These are phyloP conservation scores for Taenaris catops DNA, from an alignment of 2,888 invertebrate species.

Conservation along the genomic window DNA sequence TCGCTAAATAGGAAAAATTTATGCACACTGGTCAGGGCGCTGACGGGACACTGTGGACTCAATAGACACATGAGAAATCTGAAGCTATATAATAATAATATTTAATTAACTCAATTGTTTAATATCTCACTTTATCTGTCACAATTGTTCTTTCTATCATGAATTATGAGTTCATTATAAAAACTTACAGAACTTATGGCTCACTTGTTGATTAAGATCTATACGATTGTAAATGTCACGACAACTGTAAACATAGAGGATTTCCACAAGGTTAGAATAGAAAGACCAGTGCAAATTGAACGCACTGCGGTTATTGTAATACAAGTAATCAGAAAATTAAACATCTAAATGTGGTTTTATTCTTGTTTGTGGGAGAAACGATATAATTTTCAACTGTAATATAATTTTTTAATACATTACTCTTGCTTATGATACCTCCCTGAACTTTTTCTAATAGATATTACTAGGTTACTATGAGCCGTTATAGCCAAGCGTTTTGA, in stretches of 20 bases:
- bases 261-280: constrained; percentile 16
- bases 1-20: too few species aligned
- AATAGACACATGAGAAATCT: too few species aligned
- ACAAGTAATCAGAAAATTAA: constrained; percentile 24
- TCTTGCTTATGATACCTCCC: too few species aligned
- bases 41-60: too few species aligned
- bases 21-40: too few species aligned
- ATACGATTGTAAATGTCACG: too few species aligned
- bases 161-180: neutral
- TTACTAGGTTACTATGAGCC: too few species aligned
- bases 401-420: neutral
- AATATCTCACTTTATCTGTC: too few species aligned
- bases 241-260: neutral
- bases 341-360: constrained; percentile 21
- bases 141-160: neutral
- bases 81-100: too few species aligned
- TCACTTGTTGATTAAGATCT: neutral
- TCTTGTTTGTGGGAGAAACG: constrained; percentile 19
- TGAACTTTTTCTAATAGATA: too few species aligned
- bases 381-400: constrained; percentile 13
- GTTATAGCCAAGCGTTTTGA: too few species aligned
- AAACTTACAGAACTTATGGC: neutral
- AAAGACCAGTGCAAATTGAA: constrained; percentile 17
- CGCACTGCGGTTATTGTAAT: constrained; percentile 26
- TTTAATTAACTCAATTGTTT: too few species aligned